Base-by-base conservation (phyloP, 2,113 vertebrate genomes). In the Chamaetylas fuelleborni region DNA sequence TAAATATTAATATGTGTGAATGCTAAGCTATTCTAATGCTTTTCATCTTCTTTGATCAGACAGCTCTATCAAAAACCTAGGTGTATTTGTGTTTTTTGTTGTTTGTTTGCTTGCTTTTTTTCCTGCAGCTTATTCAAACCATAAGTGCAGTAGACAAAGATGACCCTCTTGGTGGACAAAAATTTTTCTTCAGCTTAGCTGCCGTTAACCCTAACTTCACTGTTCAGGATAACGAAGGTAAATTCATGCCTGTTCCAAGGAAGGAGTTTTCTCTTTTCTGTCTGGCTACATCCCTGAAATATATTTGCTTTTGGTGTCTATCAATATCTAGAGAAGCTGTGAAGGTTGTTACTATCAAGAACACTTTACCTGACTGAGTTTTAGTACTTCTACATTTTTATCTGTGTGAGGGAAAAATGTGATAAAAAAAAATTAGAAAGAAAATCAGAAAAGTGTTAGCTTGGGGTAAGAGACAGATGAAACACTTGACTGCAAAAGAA, bases 71-170 rank as follows among this genome's bases (percentile, higher is more conserved):
- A 76, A 77, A 91, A 86, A 42, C 7, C 6, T 67, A 43, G 36
- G 14, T 90, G 19, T 38, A 33, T 79, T 79, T 85, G 45, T 2
- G 5, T 65, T 76, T 65, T 58, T 53, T 79, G 29, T 78, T 86
- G 40, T 87, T 93, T 88, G 38, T 66, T 78, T 84, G 11, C 53
- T 95, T 86, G 31, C 2, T 90, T 93, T 54, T 91, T 48, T 93
- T 15, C 94, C 54, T 97, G 71, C 97, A 99, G 99, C 97, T 99
- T 91, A 99, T 99, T 97, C 99, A 99, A 96, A 99, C 99, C 19
- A 99, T 99, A 97, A 99, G 99, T 92, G 99, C 99, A 14, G 97
- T 99, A 74, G 99, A 99, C 97, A 99, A 99, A 78, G 99, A 99
- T 80, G 99, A 99, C 28, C 99, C 99, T 15, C 98, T 99, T 14